Evolutionary conservation across 2,888 invertebrate species (phyloP).

Genomic region (Tenthredo distinguenda): DNA sequence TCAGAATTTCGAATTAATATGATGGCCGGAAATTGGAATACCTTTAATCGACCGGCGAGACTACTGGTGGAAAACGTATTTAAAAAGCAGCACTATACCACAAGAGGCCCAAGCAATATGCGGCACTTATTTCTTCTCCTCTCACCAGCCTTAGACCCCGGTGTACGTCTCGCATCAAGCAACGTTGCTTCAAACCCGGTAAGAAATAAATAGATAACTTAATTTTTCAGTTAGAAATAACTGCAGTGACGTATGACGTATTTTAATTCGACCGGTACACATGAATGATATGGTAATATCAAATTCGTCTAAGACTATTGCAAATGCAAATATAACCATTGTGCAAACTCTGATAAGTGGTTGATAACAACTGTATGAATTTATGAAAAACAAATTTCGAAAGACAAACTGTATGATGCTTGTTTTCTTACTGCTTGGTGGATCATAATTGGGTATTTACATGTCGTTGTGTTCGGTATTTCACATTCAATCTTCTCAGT

Average conservation of each 20-base stretch:
- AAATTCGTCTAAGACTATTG: not conserved
- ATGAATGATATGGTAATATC: not conserved
- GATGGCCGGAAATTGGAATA: slow-evolving; percentile 63
- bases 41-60: slow-evolving; percentile 63
- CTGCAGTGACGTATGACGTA: not conserved
- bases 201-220: not conserved
- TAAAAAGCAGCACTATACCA: slow-evolving; percentile 53
- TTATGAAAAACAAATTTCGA: slow-evolving; percentile 27
- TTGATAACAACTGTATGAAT: not conserved
- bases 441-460: not conserved
- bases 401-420: slow-evolving; percentile 7
- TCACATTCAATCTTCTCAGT: not conserved
- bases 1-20: not conserved
- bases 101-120: slow-evolving; percentile 48
- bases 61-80: slow-evolving; percentile 67
- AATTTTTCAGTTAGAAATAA: not conserved
- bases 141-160: slow-evolving; percentile 13
- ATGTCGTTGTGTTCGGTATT: not conserved
- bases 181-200: slow-evolving; percentile 24
- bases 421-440: not conserved
- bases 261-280: not conserved
- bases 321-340: not conserved
- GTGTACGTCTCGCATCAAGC: slow-evolving; percentile 55
- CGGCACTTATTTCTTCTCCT: not conserved
- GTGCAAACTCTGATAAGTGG: slow-evolving; percentile 26